Percentiles rank a stretch among this genome's conserved stretches.
These are phyloP conservation scores for Trichomalopsis sarcophagae DNA, from an alignment of 1,140 invertebrate genomes.

Conservation along the genomic window DNA sequence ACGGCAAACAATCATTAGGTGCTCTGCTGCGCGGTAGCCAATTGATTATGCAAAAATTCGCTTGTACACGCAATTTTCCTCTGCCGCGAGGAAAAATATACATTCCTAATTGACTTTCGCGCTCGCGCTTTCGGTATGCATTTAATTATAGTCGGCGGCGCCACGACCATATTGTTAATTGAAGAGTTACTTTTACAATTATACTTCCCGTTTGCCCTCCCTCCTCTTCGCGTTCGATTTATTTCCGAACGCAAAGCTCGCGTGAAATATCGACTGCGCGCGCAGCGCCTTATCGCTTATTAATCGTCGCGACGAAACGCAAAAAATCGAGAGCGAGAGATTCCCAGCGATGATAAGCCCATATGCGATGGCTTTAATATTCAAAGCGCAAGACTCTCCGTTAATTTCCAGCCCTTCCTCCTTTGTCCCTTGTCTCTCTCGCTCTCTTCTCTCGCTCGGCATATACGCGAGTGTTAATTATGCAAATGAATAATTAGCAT, in stretches of 20 bases:
- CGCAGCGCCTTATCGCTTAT: constrained; percentile 39
- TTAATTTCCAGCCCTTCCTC: constrained; percentile 63
- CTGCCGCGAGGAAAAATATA: constrained; percentile 32
- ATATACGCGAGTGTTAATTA: constrained; percentile 66
- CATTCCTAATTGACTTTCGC: constrained; percentile 49
- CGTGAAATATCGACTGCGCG: constrained; percentile 22
- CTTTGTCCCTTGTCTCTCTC: not conserved
- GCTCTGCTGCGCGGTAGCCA: not conserved
- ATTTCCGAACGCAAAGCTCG: constrained; percentile 24
- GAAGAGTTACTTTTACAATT: constrained; percentile 47
- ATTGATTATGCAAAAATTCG: constrained; percentile 46
- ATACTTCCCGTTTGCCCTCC: not conserved
- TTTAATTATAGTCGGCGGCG: constrained; percentile 43
- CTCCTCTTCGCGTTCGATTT: constrained; percentile 21
- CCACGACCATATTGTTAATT: constrained; percentile 38
- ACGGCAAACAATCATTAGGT: not conserved
- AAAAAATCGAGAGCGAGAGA: constrained; percentile 34
- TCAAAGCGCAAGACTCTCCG: constrained; percentile 64
- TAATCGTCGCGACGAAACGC: constrained; percentile 47
- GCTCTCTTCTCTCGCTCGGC: constrained; percentile 38
- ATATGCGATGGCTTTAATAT: constrained; percentile 62
- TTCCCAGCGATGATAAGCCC: constrained; percentile 55
- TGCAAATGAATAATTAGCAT: constrained; percentile 72
- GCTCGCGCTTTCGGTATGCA: constrained; percentile 29
- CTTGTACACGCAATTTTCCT: constrained; percentile 40